Conservation (phyloP, 2,113 vertebrate genomes). For the Cinclus mexicanus region DNA sequence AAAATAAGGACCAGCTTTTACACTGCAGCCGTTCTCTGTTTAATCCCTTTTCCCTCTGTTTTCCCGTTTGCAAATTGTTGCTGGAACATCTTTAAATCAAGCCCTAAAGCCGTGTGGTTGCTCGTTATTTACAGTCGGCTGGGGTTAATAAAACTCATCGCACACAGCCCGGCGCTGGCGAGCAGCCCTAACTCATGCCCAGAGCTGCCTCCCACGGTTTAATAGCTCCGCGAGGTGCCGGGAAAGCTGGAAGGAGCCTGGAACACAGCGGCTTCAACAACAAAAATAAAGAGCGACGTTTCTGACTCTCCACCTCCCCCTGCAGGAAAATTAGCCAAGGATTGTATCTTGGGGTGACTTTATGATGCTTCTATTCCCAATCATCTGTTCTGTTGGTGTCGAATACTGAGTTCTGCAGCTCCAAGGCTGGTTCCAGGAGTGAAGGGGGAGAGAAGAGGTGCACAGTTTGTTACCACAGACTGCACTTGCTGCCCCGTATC, state of each 20-base stretch:
- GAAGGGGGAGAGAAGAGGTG: no score
- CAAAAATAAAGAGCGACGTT: neutral
- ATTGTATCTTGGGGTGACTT: no score
- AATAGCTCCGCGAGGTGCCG: neutral
- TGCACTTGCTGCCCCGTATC: no score
- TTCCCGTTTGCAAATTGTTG: constrained; percentile 16
- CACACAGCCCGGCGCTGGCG: neutral
- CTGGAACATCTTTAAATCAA: constrained; percentile 48
- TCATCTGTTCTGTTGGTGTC: no score
- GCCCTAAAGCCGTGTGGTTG: constrained; percentile 1
- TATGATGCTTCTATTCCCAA: no score
- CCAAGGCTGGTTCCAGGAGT: no score
- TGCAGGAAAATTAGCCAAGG: constrained; percentile 51
- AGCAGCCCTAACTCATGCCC: constrained; percentile 24
- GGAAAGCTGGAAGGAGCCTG: neutral
- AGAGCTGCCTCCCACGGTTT: neutral
- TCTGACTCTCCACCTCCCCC: constrained; percentile 61
- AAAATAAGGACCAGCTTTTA: neutral
- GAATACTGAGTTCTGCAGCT: no score
- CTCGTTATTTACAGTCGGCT: constrained; percentile 36
- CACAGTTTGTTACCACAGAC: no score
- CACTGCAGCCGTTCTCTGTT: neutral
- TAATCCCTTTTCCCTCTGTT: neutral
- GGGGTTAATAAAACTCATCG: constrained; percentile 61
- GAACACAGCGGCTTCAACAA: neutral